phyloP scores from a whole-genome alignment of 2,797 vertebrate genomes.

The Typhlichthys subterraneus region DNA sequence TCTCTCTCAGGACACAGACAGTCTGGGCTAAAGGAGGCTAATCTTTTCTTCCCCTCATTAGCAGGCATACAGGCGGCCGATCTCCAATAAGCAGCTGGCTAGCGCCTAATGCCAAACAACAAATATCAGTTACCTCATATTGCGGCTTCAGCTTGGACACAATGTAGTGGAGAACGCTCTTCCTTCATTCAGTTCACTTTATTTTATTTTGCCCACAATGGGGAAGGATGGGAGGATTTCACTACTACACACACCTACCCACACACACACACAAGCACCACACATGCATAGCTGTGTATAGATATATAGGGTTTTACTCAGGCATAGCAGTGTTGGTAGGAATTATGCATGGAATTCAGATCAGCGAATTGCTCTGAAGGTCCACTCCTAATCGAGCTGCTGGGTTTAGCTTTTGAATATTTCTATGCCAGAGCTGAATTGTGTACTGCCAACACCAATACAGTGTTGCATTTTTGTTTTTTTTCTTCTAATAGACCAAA shows the following conservation, averaged over 20 bases:
- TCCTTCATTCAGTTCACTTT: conserved; percentile 15
- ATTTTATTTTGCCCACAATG: conserved; percentile 4
- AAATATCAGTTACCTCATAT: conserved; percentile 39
- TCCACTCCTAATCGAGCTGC: not conserved
- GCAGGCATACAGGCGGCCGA: conserved; percentile 68
- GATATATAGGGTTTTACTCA: conserved; percentile 8
- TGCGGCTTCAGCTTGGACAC: conserved; percentile 4
- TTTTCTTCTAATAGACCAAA: conserved; percentile 8
- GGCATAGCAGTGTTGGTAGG: conserved; percentile 2
- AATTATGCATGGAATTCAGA: conserved; percentile 4
- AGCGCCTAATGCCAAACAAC: conserved; percentile 57
- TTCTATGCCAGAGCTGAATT: not conserved
- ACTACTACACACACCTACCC: not conserved
- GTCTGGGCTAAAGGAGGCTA: conserved; percentile 62
- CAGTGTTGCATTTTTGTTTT: too few species aligned
- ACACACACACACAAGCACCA: not conserved
- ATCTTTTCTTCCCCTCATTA: conserved; percentile 72
- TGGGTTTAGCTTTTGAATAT: not conserved
- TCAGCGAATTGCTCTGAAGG: not conserved
- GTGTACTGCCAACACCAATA: not conserved
- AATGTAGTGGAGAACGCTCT: conserved; percentile 9
- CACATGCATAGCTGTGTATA: conserved; percentile 6
- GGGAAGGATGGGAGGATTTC: not conserved
- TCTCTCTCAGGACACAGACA: conserved; percentile 8
- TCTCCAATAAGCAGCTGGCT: conserved; percentile 62